Evolutionary conservation across 2,113 vertebrate species (phyloP).

Genomic region (Centropus unirufus): DNA sequence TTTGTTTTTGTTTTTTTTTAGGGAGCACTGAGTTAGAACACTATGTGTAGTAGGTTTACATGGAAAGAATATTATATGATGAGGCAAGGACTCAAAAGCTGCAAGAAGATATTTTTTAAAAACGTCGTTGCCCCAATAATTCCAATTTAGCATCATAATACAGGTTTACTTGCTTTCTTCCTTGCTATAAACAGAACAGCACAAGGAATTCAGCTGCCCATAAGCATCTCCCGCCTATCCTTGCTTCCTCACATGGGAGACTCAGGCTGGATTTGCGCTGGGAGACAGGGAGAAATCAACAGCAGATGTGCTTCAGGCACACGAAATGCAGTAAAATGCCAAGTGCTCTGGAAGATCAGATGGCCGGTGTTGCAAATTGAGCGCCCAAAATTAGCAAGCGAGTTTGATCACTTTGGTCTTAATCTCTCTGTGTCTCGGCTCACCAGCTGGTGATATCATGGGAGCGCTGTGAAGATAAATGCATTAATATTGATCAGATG

Average conservation of each 20-base stretch:
- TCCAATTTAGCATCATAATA: background rate
- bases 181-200: background rate
- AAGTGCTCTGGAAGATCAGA: background rate
- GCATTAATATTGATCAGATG: constrained; percentile 51
- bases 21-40: background rate
- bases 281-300: background rate
- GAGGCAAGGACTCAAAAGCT: background rate
- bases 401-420: background rate
- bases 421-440: background rate
- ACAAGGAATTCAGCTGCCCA: background rate
- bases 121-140: background rate
- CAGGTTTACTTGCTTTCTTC: background rate
- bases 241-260: background rate
- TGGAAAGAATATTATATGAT: background rate
- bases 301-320: background rate
- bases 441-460: background rate
- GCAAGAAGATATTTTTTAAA: background rate
- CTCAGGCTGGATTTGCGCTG: background rate
- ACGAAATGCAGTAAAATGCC: rapidly evolving
- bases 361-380: background rate
- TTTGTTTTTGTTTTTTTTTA: background rate
- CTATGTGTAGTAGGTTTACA: background rate
- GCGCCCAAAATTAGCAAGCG: background rate
- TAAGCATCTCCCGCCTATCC: background rate
- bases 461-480: background rate